Evolutionary conservation across 1,140 invertebrate species (phyloP).

Genomic region (Nixonia krombeini): DNA sequence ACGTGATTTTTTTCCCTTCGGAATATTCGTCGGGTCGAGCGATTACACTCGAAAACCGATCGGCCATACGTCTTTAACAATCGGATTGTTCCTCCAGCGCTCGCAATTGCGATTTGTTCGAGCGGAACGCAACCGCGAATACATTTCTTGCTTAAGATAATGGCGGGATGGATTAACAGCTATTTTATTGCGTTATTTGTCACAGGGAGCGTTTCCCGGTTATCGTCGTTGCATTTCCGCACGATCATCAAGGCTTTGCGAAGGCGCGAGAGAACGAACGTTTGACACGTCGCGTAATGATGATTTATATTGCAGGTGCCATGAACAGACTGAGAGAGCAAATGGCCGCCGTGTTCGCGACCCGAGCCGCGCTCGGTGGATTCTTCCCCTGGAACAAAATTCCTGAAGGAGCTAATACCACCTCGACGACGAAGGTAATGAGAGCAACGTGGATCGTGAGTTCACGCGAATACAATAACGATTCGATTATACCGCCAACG

Average conservation of each 20-base stretch:
- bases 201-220: too few relatives aligned
- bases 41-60: constrained; percentile 38
- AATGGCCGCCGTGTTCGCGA: constrained; percentile 56
- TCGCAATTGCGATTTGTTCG: constrained; percentile 28
- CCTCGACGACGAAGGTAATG: constrained; percentile 73
- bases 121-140: constrained; percentile 24
- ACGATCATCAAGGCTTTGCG: too few relatives aligned
- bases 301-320: constrained; percentile 59
- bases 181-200: too few relatives aligned
- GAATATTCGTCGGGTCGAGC: constrained; percentile 18
- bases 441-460: constrained; percentile 20
- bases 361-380: constrained; percentile 46
- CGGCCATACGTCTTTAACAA: constrained; percentile 44
- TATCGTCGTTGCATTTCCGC: too few relatives aligned
- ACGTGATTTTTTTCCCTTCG: constrained; percentile 7
- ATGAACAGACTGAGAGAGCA: constrained; percentile 66
- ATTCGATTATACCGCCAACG: constrained; percentile 41
- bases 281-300: too few relatives aligned
- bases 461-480: constrained; percentile 40
- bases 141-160: constrained; percentile 12
- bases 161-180: constrained; percentile 22
- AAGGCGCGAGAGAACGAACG: too few relatives aligned
- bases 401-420: constrained; percentile 72
- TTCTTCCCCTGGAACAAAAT: constrained; percentile 55
- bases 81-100: constrained; percentile 30